Percentiles rank a stretch among this genome's conserved stretches.
Conservation (phyloP, 2,113 vertebrate genomes). For the Stegostoma tigrinum region DNA sequence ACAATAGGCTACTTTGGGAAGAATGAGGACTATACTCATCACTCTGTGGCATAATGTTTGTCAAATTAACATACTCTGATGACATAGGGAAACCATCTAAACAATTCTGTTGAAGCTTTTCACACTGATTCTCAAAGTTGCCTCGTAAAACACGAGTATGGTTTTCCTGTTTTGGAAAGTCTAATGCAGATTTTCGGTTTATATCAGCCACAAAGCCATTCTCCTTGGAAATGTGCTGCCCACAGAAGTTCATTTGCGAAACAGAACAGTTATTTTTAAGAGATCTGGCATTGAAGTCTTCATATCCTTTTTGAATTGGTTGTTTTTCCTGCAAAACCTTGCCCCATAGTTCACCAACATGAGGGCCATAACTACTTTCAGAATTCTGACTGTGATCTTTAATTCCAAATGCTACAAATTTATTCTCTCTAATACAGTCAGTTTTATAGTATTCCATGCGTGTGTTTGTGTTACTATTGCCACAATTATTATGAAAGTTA, state of each 20-base stretch:
- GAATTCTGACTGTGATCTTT: constrained; percentile 38
- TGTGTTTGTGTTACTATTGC: not conserved
- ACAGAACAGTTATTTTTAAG: constrained; percentile 37
- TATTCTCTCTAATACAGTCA: constrained; percentile 41
- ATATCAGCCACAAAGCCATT: constrained; percentile 41
- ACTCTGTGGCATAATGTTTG: constrained; percentile 34
- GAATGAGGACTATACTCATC: constrained; percentile 40
- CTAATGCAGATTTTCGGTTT: constrained; percentile 42
- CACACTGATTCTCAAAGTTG: constrained; percentile 41
- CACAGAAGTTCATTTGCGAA: constrained; percentile 33
- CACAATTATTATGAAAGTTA: constrained; percentile 36
- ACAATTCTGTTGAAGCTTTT: not conserved
- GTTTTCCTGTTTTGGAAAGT: constrained; percentile 38
- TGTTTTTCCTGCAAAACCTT: constrained; percentile 45
- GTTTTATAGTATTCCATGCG: constrained; percentile 43
- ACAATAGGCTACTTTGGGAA: accelerated
- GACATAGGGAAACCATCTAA: constrained; percentile 39
- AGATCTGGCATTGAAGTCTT: constrained; percentile 42
- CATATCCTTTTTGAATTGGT: constrained; percentile 42
- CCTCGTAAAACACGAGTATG: constrained; percentile 36
- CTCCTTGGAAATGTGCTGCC: constrained; percentile 48
- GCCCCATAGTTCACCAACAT: constrained; percentile 41
- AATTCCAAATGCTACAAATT: constrained; percentile 36
- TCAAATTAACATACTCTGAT: constrained; percentile 40
- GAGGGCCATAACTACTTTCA: not conserved